Base-by-base conservation (phyloP, 2,113 vertebrate genomes). In the Lepus europaeus region DNA sequence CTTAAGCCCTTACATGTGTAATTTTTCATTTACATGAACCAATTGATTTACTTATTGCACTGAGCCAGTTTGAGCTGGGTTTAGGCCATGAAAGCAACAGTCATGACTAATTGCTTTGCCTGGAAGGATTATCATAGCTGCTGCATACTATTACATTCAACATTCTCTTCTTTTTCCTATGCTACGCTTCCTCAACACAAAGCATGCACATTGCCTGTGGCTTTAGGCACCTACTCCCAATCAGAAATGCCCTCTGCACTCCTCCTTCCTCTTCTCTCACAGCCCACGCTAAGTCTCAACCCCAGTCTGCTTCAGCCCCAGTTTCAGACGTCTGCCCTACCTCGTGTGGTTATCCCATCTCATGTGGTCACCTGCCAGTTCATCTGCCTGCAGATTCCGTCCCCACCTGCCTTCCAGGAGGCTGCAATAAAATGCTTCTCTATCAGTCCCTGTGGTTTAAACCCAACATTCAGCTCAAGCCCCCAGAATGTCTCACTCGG, bases 81-180 rank as follows among this genome's bases (percentile, higher is more conserved):
- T 66, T 87, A 76, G 81, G 20, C 33, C 61, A 74, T 59, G 59
- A 72, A 73, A 84, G 66, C 45, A 87, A 56, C 51, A 87, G 79
- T 36, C 33, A 68, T 68, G 87, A 82, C 56, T 92, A 68, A 84
- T 61, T 64, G 53, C 63, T 91, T 69, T 78, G 36, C 81, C 83
- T 39, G 12, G 39, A 63, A 82, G 87, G 66, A 76, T 25, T 22
- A 5, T 22, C 96, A n/a, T 59, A 77, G 76, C 61, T 92, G 87
- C 76, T 45, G 4, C 1, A 8, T 19, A 23, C 27, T 3, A 1
- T 31, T 33, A 8, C 20, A 51, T 49, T 66, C 70, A 70, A 56
- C 33, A 27, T 13, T 72, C 33, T 36, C 13, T 90, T 80, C 77
- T 59, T 53, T 90, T 73, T 68, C 56, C 17, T n/a, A n/a, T 69